Evolutionary conservation across 53 echinoderm and acorn worm genomes (phyloP), one percentile per base, ranked within the genome.

Genomic region (Holothuria scabra): DNA sequence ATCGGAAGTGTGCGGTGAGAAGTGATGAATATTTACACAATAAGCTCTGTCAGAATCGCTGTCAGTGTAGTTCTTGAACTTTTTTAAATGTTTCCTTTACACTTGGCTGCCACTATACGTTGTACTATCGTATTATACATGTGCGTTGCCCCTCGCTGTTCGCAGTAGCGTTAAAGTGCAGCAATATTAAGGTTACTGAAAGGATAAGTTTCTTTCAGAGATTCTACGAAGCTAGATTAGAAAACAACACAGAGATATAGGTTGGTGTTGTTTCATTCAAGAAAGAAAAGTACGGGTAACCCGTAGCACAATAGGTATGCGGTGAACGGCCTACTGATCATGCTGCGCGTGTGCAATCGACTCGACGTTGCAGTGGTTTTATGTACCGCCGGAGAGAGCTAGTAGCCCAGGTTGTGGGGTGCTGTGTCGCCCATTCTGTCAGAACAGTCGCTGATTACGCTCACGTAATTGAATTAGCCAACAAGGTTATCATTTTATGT

Each of bases 221-320:
- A 44, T 46, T 46, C 72, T 35, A 11, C 34, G 72, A 72, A 57
- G 58, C 30, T 48, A 78, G 52, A 78, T 78, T 48, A 30, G 30
- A 78, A 78, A 56, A 78, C 78, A 78, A 58, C 78, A 78, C 57
- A 78, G 78, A 56, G 52, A 78, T 28, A 56, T 32, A 11, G 21
- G 57, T 58, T 52, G 57, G 28, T 59, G 78, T 78, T 78, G 78
- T 78, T 78, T 78, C 59, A 56, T 32, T 52, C 11, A 11, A 78
- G 78, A 31, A 9, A 12, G 11, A 72, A 81, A 34, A 81, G 82
- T 81, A 41, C 82, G 62, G 82, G 37, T 64, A 63, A 81, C 82
- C 82, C 46, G 37, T 23, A n/a, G 62, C 82, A 62, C 82, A 64
- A 81, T 81, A 41, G 82, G 82, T 37, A 81, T 62, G 82, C 62